Evolutionary conservation across 1,140 invertebrate genomes (phyloP).

Genomic region (Ips nitidus): DNA sequence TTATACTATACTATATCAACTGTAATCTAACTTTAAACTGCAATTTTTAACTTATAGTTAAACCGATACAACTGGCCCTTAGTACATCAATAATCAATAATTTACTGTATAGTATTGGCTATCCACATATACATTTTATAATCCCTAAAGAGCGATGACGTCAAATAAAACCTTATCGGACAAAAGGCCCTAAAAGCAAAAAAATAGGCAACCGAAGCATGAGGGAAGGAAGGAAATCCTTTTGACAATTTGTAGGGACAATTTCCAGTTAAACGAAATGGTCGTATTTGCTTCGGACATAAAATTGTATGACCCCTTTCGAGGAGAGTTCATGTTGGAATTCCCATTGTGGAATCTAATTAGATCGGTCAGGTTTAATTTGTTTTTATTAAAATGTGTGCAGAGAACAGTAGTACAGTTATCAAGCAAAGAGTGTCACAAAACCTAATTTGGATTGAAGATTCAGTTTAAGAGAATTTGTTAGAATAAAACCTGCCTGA

Average conservation of each 20-base stretch:
- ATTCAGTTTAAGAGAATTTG: no score
- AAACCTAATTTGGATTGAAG: no score
- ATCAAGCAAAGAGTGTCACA: no score
- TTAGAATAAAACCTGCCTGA: no score
- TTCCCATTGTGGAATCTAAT: constrained; percentile 31
- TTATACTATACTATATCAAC: no score
- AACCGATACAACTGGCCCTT: no score
- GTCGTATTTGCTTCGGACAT: constrained; percentile 31
- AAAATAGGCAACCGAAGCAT: constrained; percentile 9
- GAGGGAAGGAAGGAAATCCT: constrained; percentile 13
- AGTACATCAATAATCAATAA: no score
- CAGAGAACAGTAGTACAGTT: constrained; percentile 1
- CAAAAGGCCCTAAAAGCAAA: constrained; percentile 23
- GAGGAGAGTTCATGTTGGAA: constrained; percentile 30
- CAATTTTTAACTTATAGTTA: no score
- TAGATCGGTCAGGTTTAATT: constrained; percentile 32
- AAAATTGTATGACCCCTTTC: constrained; percentile 33
- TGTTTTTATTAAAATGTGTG: constrained; percentile 32
- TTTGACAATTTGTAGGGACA: constrained; percentile 29
- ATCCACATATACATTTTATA: no score
- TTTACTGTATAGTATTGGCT: no score
- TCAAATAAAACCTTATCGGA: constrained; percentile 26
- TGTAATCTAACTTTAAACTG: no score
- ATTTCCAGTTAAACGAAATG: constrained; percentile 30
- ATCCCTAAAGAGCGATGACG: no score